phyloP scores from a whole-genome alignment of 2,113 vertebrate species.

The Clupea harengus region DNA sequence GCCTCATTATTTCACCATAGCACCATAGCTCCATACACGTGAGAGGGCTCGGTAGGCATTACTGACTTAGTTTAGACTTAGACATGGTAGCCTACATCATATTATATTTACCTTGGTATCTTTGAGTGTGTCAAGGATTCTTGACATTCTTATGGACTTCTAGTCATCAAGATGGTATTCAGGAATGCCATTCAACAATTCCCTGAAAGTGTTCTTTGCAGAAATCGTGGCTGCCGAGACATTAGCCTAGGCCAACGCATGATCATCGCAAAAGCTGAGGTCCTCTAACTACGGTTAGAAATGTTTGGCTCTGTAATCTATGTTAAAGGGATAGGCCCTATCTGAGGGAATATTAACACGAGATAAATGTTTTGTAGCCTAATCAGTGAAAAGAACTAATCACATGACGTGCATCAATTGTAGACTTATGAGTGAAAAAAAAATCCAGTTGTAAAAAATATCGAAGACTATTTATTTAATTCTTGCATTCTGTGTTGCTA shows the following conservation, averaged over 20 bases:
- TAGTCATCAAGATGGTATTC: neutral
- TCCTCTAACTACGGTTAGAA: neutral
- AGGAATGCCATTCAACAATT: neutral
- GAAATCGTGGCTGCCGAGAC: neutral
- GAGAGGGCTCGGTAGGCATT: neutral
- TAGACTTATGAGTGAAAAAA: neutral
- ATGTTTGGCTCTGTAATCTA: neutral
- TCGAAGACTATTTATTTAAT: neutral
- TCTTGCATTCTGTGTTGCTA: neutral
- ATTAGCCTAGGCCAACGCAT: neutral
- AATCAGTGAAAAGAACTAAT: neutral
- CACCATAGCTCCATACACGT: neutral
- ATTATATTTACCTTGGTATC: neutral
- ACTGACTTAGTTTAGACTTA: neutral
- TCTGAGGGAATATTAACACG: neutral
- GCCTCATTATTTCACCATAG: neutral
- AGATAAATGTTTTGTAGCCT: neutral
- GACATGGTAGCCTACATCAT: neutral
- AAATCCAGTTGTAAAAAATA: neutral
- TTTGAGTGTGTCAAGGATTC: neutral
- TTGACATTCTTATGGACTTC: slow-evolving; percentile 11
- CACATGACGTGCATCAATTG: neutral
- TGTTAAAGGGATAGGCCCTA: neutral
- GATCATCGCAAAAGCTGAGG: neutral
- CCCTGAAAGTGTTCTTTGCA: neutral